These are phyloP conservation scores for Atta colombica DNA, from an alignment of 1,140 invertebrate genomes.

Conservation along the genomic window DNA sequence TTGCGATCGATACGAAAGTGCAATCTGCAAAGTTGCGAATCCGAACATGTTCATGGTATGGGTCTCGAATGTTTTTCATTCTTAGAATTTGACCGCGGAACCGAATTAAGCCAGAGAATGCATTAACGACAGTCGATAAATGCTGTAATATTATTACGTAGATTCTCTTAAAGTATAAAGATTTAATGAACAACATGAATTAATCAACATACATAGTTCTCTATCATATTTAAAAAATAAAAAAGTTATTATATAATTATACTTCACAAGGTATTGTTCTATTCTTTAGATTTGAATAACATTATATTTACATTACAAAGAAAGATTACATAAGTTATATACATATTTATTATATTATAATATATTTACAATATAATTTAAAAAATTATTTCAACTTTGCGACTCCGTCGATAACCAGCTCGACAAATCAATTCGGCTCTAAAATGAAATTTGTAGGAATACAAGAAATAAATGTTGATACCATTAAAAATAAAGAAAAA, in stretches of 20 bases:
- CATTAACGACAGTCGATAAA: slow-evolving; percentile 58
- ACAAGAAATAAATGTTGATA: background rate
- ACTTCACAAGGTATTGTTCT: background rate
- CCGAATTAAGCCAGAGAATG: background rate
- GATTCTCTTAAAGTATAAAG: background rate
- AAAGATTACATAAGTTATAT: background rate
- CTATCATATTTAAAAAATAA: background rate
- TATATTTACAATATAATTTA: background rate
- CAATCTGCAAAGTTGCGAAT: background rate
- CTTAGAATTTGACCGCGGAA: background rate
- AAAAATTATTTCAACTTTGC: slow-evolving; percentile 11
- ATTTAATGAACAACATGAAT: background rate
- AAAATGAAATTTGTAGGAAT: background rate
- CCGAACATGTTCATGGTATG: too few species aligned
- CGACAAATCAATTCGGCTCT: background rate
- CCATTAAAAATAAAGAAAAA: slow-evolving; percentile 7
- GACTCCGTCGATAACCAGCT: slow-evolving; percentile 11
- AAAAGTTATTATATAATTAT: background rate
- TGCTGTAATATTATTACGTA: background rate
- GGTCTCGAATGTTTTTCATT: background rate
- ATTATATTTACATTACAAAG: background rate
- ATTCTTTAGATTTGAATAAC: background rate
- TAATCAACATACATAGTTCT: background rate
- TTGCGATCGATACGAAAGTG: background rate
- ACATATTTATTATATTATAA: background rate